phyloP scores from a whole-genome alignment of 2,113 vertebrate species.

The Eulacestoma nigropectus region DNA sequence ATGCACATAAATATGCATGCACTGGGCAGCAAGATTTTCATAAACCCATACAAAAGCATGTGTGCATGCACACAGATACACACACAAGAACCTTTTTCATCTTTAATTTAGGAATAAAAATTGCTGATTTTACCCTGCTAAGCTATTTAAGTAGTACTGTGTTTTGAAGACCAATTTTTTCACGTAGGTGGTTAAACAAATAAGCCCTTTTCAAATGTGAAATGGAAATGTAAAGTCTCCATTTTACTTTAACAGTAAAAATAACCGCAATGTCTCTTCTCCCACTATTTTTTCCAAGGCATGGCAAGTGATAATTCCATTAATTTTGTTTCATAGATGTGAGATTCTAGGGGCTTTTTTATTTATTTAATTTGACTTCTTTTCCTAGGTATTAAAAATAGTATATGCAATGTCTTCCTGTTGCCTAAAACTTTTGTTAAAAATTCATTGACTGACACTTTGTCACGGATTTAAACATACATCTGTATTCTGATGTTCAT shows the following conservation, averaged over 20 bases:
- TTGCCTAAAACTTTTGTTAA: not conserved
- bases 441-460: not conserved
- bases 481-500: not conserved
- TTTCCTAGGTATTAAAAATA: not conserved
- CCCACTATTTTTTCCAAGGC: not conserved
- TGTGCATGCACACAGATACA: accelerated
- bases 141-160: not conserved
- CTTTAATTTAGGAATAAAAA: not conserved
- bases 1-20: accelerated
- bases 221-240: not conserved
- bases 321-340: not conserved
- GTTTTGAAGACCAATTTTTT: not conserved
- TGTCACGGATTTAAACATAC: not conserved
- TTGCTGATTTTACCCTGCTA: not conserved
- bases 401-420: not conserved
- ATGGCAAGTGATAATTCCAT: not conserved
- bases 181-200: not conserved
- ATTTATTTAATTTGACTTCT: not conserved
- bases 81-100: not conserved
- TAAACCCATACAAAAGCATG: accelerated
- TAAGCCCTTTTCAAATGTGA: not conserved
- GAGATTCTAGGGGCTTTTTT: too few species aligned
- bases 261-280: not conserved
- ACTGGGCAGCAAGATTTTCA: not conserved
- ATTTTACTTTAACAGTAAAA: not conserved